Evolutionary conservation across 2,113 vertebrate species (phyloP), one percentile per base, ranked within the genome.

Genomic region (Ploceus nigricollis): DNA sequence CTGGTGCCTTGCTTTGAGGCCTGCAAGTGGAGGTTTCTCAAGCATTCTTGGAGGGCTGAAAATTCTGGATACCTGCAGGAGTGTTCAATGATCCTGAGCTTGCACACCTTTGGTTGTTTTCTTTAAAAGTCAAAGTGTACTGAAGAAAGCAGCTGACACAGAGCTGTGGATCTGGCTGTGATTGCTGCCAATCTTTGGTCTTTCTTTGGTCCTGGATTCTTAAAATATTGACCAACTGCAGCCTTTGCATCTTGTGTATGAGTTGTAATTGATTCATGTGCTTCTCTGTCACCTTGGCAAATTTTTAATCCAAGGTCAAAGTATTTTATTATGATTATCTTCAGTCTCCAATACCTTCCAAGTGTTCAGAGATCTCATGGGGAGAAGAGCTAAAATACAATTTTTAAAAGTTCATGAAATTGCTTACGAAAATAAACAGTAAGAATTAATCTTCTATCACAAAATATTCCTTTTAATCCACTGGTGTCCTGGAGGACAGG

Each of bases 31-130:
- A 84, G 14, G 31, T 6, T 78, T 81, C 50, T 54, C 30, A 42
- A 37, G 4, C 0, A 0, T 14, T 1, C 0, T 21, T 64, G 2
- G 3, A 50, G 13, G 9, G 10, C 77, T 51, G 33, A 27, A 89
- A 45, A 68, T 65, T 66, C 50, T 45, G 23, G 31, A n/a, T n/a
- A 37, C 14, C 39, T 81, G 42, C 23, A 70, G 44, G 37, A 37
- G 51, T 45, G 48, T 57, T 65, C 58, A 37, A 45, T 77, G 31
- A 51, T 24, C 50, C 61, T 16, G 45, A 69, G 19, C 44, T 90
- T 39, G 30, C 13, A 35, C 9, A 28, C 30, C 28, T 15, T 40
- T 44, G 14, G 4, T 9, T 23, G 33, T 7, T 16, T 40, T 56
- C 57, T 48, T 27, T 4, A 8, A 66, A 72, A 94, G 57, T 47